Evolutionary conservation across 2,113 vertebrate species (phyloP).

Genomic region (Platycercus adscitus): DNA sequence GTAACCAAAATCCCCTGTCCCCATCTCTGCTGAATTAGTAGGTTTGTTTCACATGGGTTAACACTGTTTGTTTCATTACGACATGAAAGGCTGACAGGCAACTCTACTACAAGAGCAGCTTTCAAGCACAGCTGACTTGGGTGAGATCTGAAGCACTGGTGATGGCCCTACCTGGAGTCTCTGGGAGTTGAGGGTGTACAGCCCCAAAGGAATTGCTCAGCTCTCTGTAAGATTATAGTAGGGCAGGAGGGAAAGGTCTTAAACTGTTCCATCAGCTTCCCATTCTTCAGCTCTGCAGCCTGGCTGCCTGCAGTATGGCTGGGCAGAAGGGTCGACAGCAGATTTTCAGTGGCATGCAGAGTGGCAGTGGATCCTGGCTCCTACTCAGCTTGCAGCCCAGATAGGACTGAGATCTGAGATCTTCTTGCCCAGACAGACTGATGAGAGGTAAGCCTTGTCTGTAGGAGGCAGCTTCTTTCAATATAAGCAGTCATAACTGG

Average conservation of each 20-base stretch:
- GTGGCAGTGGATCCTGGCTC: background rate
- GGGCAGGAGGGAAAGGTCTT: fast-evolving
- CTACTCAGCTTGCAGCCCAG: background rate
- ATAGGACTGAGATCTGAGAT: background rate
- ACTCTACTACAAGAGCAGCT: background rate
- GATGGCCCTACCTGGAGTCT: background rate
- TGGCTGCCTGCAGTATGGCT: background rate
- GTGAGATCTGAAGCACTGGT: background rate
- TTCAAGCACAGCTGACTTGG: background rate
- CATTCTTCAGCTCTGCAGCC: background rate
- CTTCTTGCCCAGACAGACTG: background rate
- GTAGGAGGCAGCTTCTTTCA: background rate
- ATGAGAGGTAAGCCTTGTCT: background rate
- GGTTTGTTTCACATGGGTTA: background rate
- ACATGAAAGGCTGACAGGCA: background rate
- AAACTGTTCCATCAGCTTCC: background rate
- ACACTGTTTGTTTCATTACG: background rate
- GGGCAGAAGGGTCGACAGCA: background rate
- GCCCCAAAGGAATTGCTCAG: background rate
- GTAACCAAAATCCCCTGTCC: background rate
- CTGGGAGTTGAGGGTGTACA: background rate
- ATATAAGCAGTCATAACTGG: background rate
- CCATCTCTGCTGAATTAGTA: background rate
- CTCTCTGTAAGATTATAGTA: background rate
- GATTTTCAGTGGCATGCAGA: background rate